Percentiles rank a stretch among this genome's conserved stretches.
Evolutionary conservation across 2,888 invertebrate genomes (phyloP).

Genomic region (Meghimatium bilineatum): DNA sequence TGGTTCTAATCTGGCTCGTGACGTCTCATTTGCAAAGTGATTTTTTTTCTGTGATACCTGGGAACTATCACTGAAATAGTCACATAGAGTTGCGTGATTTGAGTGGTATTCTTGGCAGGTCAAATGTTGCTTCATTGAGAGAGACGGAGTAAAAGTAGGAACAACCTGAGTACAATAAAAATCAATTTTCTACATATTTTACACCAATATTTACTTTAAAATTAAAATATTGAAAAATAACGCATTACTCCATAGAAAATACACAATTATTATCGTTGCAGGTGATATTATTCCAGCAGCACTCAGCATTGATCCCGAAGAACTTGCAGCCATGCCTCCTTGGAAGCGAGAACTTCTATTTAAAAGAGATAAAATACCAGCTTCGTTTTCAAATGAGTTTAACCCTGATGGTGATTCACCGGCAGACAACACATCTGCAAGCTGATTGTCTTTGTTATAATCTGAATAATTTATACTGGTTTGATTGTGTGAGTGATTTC

Average conservation of each 20-base stretch:
- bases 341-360: constrained; percentile 68
- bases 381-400: constrained; percentile 56
- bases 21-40: too few relatives aligned
- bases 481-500: constrained; percentile 17
- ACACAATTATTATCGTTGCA: background rate
- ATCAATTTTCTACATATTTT: too few relatives aligned
- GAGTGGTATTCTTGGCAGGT: too few relatives aligned
- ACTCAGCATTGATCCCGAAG: constrained; percentile 56
- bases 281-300: constrained; percentile 56
- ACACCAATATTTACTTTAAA: too few relatives aligned
- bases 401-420: constrained; percentile 48
- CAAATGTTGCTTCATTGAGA: too few relatives aligned
- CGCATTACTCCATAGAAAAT: background rate
- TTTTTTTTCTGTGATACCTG: too few relatives aligned
- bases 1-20: too few relatives aligned
- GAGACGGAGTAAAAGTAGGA: too few relatives aligned
- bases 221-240: too few relatives aligned
- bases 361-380: constrained; percentile 57
- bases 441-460: background rate
- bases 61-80: too few relatives aligned
- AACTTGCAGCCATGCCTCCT: constrained; percentile 64
- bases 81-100: too few relatives aligned
- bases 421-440: background rate
- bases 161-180: background rate
- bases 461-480: background rate